Conservation (phyloP, 2,113 vertebrate species). For the Orcinus orca region DNA sequence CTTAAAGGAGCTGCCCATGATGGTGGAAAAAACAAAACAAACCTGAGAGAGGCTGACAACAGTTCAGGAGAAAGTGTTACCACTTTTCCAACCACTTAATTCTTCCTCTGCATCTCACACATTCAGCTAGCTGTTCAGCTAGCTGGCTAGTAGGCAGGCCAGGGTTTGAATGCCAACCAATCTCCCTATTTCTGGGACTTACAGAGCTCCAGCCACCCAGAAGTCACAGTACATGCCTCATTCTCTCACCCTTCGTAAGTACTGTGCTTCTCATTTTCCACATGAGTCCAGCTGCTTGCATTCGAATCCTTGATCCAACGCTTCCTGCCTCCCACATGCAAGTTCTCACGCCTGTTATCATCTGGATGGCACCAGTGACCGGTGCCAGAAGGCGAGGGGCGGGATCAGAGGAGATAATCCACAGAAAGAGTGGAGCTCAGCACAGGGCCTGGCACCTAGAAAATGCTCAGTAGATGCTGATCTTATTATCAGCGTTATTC, state of each 20-base stretch:
- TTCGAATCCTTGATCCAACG: accelerated
- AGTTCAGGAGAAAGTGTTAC: neutral
- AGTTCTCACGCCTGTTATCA: neutral
- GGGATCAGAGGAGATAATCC: neutral
- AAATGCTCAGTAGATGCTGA: accelerated
- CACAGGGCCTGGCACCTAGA: neutral
- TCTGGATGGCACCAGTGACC: neutral
- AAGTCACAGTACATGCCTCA: accelerated
- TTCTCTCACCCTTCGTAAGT: neutral
- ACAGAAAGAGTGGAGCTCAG: neutral
- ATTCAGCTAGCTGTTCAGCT: neutral
- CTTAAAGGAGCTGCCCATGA: neutral
- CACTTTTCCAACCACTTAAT: too few species aligned
- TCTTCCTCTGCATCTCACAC: neutral
- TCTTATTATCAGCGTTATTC: accelerated
- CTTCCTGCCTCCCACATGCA: neutral
- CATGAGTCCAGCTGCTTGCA: neutral
- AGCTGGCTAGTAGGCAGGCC: neutral
- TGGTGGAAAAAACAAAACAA: neutral
- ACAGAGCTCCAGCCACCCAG: neutral
- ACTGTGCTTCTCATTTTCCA: neutral
- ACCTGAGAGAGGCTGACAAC: accelerated
- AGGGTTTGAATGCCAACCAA: neutral
- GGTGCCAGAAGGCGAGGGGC: neutral
- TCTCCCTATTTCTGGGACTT: neutral